Conservation (phyloP, 2,888 invertebrate species). For the Sesia bembeciformis region DNA sequence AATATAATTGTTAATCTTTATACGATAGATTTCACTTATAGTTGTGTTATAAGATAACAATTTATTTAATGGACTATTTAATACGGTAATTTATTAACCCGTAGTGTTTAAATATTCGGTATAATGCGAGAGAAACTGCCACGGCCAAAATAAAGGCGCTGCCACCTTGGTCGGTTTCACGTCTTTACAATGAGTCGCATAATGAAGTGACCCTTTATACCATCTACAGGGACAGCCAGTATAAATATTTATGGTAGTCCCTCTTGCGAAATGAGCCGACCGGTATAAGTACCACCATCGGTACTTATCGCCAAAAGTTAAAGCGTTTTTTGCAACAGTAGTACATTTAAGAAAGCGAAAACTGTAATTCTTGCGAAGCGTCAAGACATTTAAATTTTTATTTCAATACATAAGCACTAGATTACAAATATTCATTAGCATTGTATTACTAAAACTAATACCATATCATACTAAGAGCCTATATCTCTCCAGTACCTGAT, state of each 20-base stretch:
- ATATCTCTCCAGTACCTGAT: too few relatives aligned
- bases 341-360: not conserved
- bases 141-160: not conserved
- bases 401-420: too few relatives aligned
- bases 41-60: too few relatives aligned
- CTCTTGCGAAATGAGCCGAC: not conserved
- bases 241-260: conserved; percentile 8
- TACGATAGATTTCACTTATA: too few relatives aligned
- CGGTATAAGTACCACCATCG: conserved; percentile 3
- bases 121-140: not conserved
- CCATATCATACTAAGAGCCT: too few relatives aligned
- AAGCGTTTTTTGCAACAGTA: conserved; percentile 5
- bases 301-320: conserved; percentile 5
- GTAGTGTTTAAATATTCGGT: too few relatives aligned
- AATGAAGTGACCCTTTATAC: conserved; percentile 25
- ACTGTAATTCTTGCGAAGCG: not conserved
- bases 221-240: conserved; percentile 15
- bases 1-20: too few relatives aligned
- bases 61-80: too few relatives aligned
- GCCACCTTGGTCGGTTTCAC: not conserved
- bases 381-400: not conserved
- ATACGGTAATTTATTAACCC: too few relatives aligned
- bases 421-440: too few relatives aligned
- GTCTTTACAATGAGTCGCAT: conserved; percentile 17
- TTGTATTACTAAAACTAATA: too few relatives aligned